A percentile compares a stretch with the other conserved stretches of the same genome.
Evolutionary conservation across 2,888 invertebrate species (phyloP).

Genomic region (Anticlea derivata): DNA sequence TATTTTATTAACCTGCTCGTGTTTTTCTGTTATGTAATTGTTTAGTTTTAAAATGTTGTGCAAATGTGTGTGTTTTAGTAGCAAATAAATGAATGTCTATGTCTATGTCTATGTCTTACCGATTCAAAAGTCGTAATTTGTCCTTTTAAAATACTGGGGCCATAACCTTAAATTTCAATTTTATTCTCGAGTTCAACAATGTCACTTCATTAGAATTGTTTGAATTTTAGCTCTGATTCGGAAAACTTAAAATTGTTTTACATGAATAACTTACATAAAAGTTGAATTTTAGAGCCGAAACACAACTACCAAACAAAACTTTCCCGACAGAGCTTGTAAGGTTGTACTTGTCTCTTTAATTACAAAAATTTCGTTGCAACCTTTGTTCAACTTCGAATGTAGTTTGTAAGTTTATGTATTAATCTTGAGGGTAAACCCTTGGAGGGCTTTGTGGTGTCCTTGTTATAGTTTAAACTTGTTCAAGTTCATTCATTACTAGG

Average conservation of each 20-base stretch:
- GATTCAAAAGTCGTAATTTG: too few relatives aligned
- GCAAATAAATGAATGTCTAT: too few relatives aligned
- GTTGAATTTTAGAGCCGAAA: background rate
- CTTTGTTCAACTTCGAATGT: slow-evolving; percentile 19
- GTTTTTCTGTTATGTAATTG: too few relatives aligned
- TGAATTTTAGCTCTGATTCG: background rate
- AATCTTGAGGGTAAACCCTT: slow-evolving; percentile 15
- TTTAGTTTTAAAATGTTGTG: too few relatives aligned
- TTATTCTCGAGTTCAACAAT: too few relatives aligned
- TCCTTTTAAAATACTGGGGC: too few relatives aligned
- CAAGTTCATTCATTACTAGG: slow-evolving; percentile 11
- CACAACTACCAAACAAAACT: background rate
- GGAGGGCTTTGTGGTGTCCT: slow-evolving; percentile 8
- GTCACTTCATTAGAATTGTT: background rate
- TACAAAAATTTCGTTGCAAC: slow-evolving; percentile 26
- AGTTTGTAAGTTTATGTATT: slow-evolving; percentile 21
- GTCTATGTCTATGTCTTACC: too few relatives aligned
- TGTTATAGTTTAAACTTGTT: slow-evolving; percentile 7
- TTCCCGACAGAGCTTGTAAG: background rate
- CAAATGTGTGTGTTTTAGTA: too few relatives aligned
- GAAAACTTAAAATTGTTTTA: background rate
- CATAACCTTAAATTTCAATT: too few relatives aligned
- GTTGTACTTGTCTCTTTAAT: slow-evolving; percentile 16
- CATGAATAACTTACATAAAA: background rate
- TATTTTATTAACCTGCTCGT: too few relatives aligned